Evolutionary conservation across 2,797 vertebrate species (phyloP).

Genomic region (Rhinogobio ventralis): DNA sequence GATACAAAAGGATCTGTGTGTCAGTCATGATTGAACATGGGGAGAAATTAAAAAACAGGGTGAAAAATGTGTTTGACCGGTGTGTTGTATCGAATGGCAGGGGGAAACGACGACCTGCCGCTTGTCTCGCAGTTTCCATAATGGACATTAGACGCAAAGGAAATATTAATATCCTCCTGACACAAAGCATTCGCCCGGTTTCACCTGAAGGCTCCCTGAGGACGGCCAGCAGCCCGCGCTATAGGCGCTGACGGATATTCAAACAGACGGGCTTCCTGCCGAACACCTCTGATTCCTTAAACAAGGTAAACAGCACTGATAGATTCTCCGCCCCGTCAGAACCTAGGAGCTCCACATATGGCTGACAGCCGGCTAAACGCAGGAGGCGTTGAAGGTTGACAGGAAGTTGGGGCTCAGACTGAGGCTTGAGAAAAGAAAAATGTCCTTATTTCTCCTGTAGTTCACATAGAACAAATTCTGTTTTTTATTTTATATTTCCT

Average conservation of each 20-base stretch:
- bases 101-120: slow-evolving; percentile 20
- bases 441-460: not conserved
- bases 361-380: not conserved
- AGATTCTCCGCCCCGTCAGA: slow-evolving; percentile 43
- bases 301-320: slow-evolving; percentile 62
- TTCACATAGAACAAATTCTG: not conserved
- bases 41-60: not conserved
- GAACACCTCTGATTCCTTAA: slow-evolving; percentile 59
- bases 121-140: slow-evolving; percentile 57
- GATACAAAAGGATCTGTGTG: not conserved
- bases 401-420: not conserved
- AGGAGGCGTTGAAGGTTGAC: not conserved
- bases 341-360: slow-evolving; percentile 4
- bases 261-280: slow-evolving; percentile 66
- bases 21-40: slow-evolving; percentile 17
- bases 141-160: slow-evolving; percentile 72
- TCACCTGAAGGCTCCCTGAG: slow-evolving; percentile 68
- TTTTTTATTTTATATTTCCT: not conserved
- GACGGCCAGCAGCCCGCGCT: slow-evolving; percentile 57
- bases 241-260: slow-evolving; percentile 72
- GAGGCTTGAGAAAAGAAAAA: not conserved
- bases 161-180: slow-evolving; percentile 72
- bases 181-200: slow-evolving; percentile 66
- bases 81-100: not conserved
- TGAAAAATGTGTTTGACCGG: slow-evolving; percentile 13